phyloP scores from a whole-genome alignment of 2,888 invertebrate genomes.

The Epinotia ramella region DNA sequence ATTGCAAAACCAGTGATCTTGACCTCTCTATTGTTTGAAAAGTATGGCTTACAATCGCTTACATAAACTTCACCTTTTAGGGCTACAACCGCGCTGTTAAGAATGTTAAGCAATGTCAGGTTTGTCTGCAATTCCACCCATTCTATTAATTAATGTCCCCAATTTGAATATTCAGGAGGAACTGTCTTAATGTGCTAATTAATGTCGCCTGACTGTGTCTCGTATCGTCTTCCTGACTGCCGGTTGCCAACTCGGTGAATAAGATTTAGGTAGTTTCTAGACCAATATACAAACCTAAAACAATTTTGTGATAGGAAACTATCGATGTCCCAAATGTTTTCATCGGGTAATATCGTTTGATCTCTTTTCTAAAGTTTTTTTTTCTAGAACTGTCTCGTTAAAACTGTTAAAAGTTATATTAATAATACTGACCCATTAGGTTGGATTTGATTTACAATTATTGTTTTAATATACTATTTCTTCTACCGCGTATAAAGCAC shows the following conservation, averaged over 20 bases:
- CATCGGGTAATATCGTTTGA: too few species aligned
- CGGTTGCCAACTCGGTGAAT: constrained; percentile 16
- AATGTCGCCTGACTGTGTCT: constrained; percentile 29
- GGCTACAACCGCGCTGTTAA: neutral
- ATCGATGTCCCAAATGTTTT: too few species aligned
- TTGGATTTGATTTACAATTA: too few species aligned
- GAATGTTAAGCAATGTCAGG: constrained; percentile 4
- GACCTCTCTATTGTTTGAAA: constrained; percentile 39
- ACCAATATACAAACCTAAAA: neutral
- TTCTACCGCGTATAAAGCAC: too few species aligned
- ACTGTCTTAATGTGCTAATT: constrained; percentile 37
- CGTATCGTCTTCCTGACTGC: constrained; percentile 28
- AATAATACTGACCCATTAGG: too few species aligned
- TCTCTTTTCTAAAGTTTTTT: too few species aligned
- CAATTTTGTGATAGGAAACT: too few species aligned
- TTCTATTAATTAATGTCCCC: constrained; percentile 32
- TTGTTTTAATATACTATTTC: too few species aligned
- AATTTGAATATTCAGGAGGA: constrained; percentile 39
- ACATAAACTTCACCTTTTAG: constrained; percentile 28
- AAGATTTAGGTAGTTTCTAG: constrained; percentile 2
- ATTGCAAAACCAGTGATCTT: constrained; percentile 33
- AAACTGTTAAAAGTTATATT: too few species aligned
- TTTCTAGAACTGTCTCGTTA: too few species aligned
- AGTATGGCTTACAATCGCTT: constrained; percentile 29
- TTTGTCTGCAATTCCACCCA: constrained; percentile 27